Percentiles rank a stretch among this genome's conserved stretches.
Conservation (phyloP, 2,888 invertebrate species). For the Creontiades dilutus region DNA sequence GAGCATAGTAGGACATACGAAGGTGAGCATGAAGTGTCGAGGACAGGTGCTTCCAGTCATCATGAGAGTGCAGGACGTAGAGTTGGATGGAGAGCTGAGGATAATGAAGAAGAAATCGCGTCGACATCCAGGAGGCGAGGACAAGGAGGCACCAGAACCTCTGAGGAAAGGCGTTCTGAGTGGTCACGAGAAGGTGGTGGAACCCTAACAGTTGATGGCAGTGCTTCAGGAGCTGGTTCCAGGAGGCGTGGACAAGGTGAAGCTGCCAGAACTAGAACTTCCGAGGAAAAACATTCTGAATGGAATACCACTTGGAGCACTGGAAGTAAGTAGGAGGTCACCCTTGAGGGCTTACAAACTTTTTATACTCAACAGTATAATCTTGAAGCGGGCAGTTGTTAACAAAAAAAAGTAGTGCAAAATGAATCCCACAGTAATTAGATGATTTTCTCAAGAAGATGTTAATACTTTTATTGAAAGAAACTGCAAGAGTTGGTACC, state of each 20-base stretch:
- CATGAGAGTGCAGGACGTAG: background rate
- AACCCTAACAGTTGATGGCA: background rate
- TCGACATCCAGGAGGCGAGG: background rate
- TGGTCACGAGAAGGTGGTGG: constrained; percentile 38
- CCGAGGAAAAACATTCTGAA: constrained; percentile 70
- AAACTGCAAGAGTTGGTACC: no score
- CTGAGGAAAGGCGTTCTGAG: constrained; percentile 68
- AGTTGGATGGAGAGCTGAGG: background rate
- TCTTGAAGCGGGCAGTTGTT: no score
- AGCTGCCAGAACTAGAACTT: constrained; percentile 50
- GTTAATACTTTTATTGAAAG: no score
- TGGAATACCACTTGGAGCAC: constrained; percentile 73
- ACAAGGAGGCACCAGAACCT: constrained; percentile 54
- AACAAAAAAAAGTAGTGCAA: no score
- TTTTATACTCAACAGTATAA: no score
- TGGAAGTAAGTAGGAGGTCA: constrained; percentile 14
- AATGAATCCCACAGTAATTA: no score
- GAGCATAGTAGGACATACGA: constrained; percentile 53
- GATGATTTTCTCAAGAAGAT: no score
- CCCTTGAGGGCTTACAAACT: no score
- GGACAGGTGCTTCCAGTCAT: constrained; percentile 52
- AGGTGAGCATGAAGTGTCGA: constrained; percentile 36
- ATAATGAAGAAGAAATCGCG: background rate
- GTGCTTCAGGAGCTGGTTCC: background rate
- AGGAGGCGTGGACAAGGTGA: background rate